These are phyloP conservation scores for Hucho hucho DNA, from an alignment of 2,113 vertebrate species.

Conservation along the genomic window DNA sequence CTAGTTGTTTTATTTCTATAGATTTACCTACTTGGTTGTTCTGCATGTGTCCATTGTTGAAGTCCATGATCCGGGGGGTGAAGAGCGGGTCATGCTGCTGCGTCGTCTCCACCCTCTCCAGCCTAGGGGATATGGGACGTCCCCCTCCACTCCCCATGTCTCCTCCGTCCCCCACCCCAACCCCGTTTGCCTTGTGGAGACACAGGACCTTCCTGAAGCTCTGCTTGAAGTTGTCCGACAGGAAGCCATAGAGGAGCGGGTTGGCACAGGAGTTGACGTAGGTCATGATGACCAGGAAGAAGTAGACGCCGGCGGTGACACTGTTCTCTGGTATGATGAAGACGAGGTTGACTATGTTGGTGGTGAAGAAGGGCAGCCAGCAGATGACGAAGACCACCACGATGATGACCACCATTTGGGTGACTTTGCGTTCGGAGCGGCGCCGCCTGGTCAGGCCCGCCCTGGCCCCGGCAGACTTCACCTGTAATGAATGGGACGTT, in stretches of 20 bases:
- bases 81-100: conserved; percentile 56
- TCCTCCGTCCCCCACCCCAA: conserved; percentile 28
- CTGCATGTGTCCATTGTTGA: conserved; percentile 70
- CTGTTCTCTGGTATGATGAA: conserved; percentile 80
- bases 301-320: conserved; percentile 69
- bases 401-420: conserved; percentile 92
- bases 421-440: conserved; percentile 86
- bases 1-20: not conserved
- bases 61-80: conserved; percentile 43
- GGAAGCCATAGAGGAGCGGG: conserved; percentile 87
- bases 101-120: conserved; percentile 65
- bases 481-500: conserved; percentile 45
- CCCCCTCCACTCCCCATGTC: not conserved
- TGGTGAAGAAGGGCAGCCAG: conserved; percentile 88
- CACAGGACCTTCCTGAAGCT: conserved; percentile 88
- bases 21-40: conserved; percentile 70
- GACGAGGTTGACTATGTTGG: conserved; percentile 88
- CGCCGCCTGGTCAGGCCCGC: conserved; percentile 80
- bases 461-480: conserved; percentile 78
- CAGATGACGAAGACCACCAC: conserved; percentile 88
- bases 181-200: conserved; percentile 58
- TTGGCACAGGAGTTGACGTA: conserved; percentile 95
- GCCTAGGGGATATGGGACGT: not conserved
- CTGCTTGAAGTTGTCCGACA: conserved; percentile 89
- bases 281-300: conserved; percentile 83